Evolutionary conservation across 2,113 vertebrate species (phyloP).

Genomic region (Chaetorhynchus papuensis): DNA sequence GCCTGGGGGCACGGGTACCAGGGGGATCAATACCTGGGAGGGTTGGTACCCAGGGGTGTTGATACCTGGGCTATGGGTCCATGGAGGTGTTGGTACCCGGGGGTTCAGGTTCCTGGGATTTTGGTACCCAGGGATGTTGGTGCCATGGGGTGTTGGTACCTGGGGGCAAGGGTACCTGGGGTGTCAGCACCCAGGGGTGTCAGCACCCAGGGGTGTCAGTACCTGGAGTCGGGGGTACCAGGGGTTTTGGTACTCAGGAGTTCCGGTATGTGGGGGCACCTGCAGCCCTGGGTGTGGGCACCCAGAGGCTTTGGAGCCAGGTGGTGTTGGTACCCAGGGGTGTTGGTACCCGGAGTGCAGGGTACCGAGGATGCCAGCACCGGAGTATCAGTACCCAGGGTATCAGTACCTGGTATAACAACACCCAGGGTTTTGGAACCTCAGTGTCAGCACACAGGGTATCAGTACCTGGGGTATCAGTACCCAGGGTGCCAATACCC

Average conservation of each 20-base stretch:
- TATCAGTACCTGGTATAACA: too few relatives aligned
- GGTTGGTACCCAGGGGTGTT: neutral
- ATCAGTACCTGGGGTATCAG: neutral
- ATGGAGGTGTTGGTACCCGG: too few relatives aligned
- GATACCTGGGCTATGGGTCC: too few relatives aligned
- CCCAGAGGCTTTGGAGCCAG: neutral
- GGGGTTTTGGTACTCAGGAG: too few relatives aligned
- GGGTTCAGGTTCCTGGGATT: too few relatives aligned
- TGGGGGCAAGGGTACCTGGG: neutral
- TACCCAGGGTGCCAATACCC: neutral
- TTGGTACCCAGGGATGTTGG: neutral
- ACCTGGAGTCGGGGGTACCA: neutral
- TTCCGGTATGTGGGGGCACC: accelerated
- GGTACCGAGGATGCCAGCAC: neutral
- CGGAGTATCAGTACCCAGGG: neutral
- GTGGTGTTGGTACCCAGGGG: neutral
- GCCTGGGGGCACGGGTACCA: neutral
- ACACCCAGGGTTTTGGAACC: neutral
- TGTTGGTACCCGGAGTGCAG: neutral
- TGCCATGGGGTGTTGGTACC: neutral
- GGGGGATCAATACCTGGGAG: neutral
- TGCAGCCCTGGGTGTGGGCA: neutral
- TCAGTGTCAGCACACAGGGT: too few relatives aligned
- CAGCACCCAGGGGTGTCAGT: too few relatives aligned
- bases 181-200: too few relatives aligned